Evolutionary conservation across 1,140 invertebrate genomes (phyloP).

Genomic region (Drosophila navojoa): DNA sequence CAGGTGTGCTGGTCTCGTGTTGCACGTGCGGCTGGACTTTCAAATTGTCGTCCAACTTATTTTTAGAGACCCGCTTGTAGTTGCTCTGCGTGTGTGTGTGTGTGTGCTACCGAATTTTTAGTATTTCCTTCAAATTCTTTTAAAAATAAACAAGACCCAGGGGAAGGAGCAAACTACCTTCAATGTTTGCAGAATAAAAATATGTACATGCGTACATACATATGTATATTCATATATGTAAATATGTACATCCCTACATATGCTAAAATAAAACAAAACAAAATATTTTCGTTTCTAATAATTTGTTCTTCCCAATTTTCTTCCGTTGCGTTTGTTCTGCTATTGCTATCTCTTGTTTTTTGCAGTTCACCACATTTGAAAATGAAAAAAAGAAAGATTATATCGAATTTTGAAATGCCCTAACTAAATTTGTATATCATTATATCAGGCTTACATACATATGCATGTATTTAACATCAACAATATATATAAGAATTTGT

Average conservation of each 20-base stretch:
- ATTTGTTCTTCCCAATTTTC: conserved; percentile 10
- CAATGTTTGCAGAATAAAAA: conserved; percentile 46
- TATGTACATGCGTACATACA: conserved; percentile 21
- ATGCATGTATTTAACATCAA: background rate
- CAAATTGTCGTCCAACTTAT: conserved; percentile 50
- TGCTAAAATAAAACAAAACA: conserved; percentile 18
- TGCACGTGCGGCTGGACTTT: conserved; percentile 54
- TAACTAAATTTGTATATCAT: too few relatives aligned
- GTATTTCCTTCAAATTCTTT: conserved; percentile 49
- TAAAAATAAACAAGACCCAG: conserved; percentile 45
- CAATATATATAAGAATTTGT: too few relatives aligned
- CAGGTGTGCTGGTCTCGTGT: conserved; percentile 49
- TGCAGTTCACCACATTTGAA: background rate
- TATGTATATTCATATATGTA: conserved; percentile 10
- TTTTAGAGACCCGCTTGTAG: conserved; percentile 34
- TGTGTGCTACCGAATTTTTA: conserved; percentile 33
- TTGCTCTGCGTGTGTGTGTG: background rate
- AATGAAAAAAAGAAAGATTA: background rate
- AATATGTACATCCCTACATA: conserved; percentile 20
- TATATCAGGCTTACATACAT: too few relatives aligned
- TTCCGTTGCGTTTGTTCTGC: conserved; percentile 11
- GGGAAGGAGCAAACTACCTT: conserved; percentile 20
- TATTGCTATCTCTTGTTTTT: conserved; percentile 6
- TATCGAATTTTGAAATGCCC: background rate
- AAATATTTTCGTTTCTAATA: conserved; percentile 22